These are phyloP conservation scores for Ylistrum balloti DNA, from an alignment of 1,140 invertebrate genomes.

Conservation along the genomic window DNA sequence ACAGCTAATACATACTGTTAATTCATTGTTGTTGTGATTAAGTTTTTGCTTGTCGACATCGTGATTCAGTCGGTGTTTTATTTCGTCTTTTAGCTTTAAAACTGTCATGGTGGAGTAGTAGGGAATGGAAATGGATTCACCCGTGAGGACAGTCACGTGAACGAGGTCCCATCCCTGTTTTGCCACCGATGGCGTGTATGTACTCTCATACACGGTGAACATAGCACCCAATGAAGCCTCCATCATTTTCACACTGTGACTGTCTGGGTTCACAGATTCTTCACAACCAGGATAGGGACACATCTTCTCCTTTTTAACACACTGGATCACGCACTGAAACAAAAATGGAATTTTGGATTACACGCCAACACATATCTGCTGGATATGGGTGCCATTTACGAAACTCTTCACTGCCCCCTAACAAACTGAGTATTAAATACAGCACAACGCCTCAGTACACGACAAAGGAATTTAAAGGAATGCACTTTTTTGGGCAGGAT, in stretches of 20 bases:
- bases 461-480: too few relatives aligned
- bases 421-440: too few relatives aligned
- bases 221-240: constrained; percentile 59
- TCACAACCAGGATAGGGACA: constrained; percentile 63
- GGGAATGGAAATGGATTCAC: constrained; percentile 56
- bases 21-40: constrained; percentile 59
- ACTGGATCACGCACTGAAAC: constrained; percentile 60
- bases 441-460: too few relatives aligned
- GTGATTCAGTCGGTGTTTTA: constrained; percentile 57
- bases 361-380: too few relatives aligned
- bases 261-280: neutral
- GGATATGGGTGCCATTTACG: too few relatives aligned
- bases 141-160: constrained; percentile 62
- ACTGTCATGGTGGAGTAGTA: constrained; percentile 59
- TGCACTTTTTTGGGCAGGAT: too few relatives aligned
- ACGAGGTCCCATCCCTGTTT: constrained; percentile 26
- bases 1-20: constrained; percentile 61
- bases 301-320: constrained; percentile 50
- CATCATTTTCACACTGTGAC: constrained; percentile 52
- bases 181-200: constrained; percentile 31
- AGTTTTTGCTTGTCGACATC: constrained; percentile 63
- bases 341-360: neutral
- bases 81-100: constrained; percentile 54
- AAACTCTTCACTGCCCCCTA: too few relatives aligned
- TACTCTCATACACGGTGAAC: constrained; percentile 61